Percentiles rank a stretch among this genome's conserved stretches.
These are phyloP conservation scores for Triplophysa bombifrons DNA, from an alignment of 2,797 vertebrate genomes.

Conservation along the genomic window DNA sequence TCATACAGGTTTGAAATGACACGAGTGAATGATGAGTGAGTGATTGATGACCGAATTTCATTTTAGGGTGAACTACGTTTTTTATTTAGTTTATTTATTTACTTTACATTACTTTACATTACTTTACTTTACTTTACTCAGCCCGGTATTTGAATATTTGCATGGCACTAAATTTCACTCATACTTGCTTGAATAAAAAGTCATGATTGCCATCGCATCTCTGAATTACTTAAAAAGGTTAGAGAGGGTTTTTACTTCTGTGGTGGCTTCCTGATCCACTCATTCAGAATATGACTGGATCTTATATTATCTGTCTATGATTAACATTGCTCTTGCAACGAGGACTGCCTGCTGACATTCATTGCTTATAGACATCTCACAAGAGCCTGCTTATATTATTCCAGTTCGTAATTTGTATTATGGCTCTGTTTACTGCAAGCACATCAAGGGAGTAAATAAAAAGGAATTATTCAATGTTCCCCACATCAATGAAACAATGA, in stretches of 20 bases:
- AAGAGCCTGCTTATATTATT: conserved; percentile 38
- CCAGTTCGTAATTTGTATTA: conserved; percentile 18
- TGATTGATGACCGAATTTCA: too few relatives aligned
- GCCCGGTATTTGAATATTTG: too few relatives aligned
- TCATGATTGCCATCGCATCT: background rate
- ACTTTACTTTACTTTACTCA: too few relatives aligned
- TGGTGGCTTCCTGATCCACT: background rate
- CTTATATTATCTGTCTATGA: conserved; percentile 26
- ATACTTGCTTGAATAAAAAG: background rate
- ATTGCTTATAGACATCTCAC: conserved; percentile 1
- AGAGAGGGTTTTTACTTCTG: background rate
- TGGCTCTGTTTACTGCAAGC: conserved; percentile 1
- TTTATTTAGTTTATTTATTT: too few relatives aligned
- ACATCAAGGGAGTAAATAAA: conserved; percentile 27
- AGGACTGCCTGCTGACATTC: conserved; percentile 1
- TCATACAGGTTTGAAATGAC: too few relatives aligned
- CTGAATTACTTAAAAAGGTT: background rate
- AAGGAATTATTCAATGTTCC: conserved; percentile 1
- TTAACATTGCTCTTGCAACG: conserved; percentile 14
- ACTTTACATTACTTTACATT: too few relatives aligned
- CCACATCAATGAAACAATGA: background rate
- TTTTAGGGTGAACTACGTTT: too few relatives aligned
- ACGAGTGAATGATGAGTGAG: too few relatives aligned
- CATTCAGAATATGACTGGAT: background rate
- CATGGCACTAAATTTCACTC: too few relatives aligned